phyloP scores from a whole-genome alignment of 1,140 invertebrate genomes.

The Diorhabda carinulata region DNA sequence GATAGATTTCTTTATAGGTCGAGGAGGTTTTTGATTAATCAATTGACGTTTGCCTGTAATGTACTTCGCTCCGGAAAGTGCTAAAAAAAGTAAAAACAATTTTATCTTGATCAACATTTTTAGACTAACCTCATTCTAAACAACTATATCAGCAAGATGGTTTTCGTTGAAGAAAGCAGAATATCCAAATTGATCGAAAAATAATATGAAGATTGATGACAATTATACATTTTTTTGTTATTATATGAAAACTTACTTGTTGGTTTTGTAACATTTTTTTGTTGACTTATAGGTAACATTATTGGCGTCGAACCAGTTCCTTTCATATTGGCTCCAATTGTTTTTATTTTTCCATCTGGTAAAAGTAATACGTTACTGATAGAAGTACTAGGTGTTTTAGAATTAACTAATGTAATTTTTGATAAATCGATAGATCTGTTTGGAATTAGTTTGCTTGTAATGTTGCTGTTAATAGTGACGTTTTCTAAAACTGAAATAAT shows the following conservation, averaged over 20 bases:
- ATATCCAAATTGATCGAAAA: too few species aligned
- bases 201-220: too few species aligned
- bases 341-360: conserved; percentile 42
- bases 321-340: conserved; percentile 21
- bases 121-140: too few species aligned
- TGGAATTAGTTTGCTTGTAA: conserved; percentile 33
- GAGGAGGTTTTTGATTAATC: conserved; percentile 28
- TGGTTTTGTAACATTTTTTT: background rate
- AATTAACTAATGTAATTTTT: conserved; percentile 35
- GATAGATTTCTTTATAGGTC: conserved; percentile 29
- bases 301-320: conserved; percentile 20
- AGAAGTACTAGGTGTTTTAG: conserved; percentile 18
- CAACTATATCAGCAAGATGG: too few species aligned
- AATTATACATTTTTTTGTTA: too few species aligned
- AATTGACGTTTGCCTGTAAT: conserved; percentile 41
- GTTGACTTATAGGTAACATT: conserved; percentile 14
- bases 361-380: conserved; percentile 37
- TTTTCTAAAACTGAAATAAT: conserved; percentile 40
- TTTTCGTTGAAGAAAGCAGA: too few species aligned
- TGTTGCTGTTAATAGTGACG: conserved; percentile 32
- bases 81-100: background rate
- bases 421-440: conserved; percentile 37
- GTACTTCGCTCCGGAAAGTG: conserved; percentile 26
- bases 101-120: too few species aligned
- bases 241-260: background rate